These are phyloP conservation scores for Mormoops blainvillei DNA, from an alignment of 2,113 vertebrate genomes.

Conservation along the genomic window DNA sequence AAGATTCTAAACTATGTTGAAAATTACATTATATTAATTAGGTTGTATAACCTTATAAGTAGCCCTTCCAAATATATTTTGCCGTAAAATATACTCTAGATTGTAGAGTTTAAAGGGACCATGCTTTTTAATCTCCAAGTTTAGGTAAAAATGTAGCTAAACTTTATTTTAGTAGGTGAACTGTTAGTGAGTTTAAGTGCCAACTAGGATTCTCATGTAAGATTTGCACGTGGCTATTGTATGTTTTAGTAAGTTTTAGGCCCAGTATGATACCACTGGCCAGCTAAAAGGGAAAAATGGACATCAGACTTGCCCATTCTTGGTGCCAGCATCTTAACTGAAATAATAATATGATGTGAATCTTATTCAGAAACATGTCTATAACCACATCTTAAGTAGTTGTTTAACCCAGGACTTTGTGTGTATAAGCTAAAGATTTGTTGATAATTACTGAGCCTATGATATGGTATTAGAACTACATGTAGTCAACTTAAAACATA, in stretches of 20 bases:
- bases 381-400: background rate
- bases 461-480: background rate
- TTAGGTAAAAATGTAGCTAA: slow-evolving; percentile 1
- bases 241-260: background rate
- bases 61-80: background rate
- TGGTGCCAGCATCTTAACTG: background rate
- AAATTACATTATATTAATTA: slow-evolving; percentile 9
- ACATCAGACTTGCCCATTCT: background rate
- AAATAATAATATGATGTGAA: background rate
- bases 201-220: background rate
- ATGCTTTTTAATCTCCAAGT: background rate
- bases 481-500: background rate
- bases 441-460: background rate
- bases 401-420: background rate
- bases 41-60: background rate
- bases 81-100: background rate
- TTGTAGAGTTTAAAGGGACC: background rate
- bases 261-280: background rate
- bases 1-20: slow-evolving; percentile 5
- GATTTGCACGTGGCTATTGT: background rate
- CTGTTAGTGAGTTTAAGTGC: background rate
- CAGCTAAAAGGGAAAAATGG: background rate
- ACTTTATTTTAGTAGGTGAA: background rate
- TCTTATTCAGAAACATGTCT: background rate
- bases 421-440: background rate